Conservation (phyloP, 2,888 invertebrate species). For the Pyrochroa serraticornis region DNA sequence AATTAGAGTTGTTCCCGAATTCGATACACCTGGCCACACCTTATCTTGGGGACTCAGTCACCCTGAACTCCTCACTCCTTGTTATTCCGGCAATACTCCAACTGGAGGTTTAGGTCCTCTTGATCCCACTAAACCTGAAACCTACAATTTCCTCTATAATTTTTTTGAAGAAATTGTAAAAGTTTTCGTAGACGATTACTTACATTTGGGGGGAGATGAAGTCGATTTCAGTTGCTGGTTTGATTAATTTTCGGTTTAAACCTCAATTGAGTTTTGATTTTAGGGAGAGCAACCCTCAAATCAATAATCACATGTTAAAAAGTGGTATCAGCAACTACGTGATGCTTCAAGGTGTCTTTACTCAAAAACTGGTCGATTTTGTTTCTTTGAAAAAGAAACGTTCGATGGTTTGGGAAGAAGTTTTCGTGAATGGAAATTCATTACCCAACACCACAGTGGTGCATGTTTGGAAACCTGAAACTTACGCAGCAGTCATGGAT, state of each 20-base stretch:
- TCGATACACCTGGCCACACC: slow-evolving; percentile 79
- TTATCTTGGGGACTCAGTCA: slow-evolving; percentile 65
- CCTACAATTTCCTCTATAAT: slow-evolving; percentile 70
- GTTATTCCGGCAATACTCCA: slow-evolving; percentile 57
- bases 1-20: slow-evolving; percentile 85
- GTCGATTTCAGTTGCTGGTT: slow-evolving; percentile 85
- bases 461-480: too few species aligned
- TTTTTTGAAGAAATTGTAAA: slow-evolving; percentile 72
- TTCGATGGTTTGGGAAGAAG: slow-evolving; percentile 86
- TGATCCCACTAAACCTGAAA: slow-evolving; percentile 71
- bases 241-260: too few species aligned
- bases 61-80: slow-evolving; percentile 75
- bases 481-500: too few species aligned
- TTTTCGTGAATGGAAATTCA: slow-evolving; percentile 78
- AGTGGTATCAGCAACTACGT: slow-evolving; percentile 63
- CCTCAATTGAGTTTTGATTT: neutral
- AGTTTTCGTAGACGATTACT: slow-evolving; percentile 78
- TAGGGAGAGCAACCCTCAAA: slow-evolving; percentile 70
- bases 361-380: slow-evolving; percentile 63
- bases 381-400: slow-evolving; percentile 58
- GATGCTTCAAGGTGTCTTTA: slow-evolving; percentile 71
- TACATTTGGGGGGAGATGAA: slow-evolving; percentile 96
- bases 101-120: slow-evolving; percentile 77
- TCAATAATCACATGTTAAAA: slow-evolving; percentile 66
- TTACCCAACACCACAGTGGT: too few species aligned